Conservation (phyloP, 2,797 vertebrate species). For the Rhinatrema bivittatum region DNA sequence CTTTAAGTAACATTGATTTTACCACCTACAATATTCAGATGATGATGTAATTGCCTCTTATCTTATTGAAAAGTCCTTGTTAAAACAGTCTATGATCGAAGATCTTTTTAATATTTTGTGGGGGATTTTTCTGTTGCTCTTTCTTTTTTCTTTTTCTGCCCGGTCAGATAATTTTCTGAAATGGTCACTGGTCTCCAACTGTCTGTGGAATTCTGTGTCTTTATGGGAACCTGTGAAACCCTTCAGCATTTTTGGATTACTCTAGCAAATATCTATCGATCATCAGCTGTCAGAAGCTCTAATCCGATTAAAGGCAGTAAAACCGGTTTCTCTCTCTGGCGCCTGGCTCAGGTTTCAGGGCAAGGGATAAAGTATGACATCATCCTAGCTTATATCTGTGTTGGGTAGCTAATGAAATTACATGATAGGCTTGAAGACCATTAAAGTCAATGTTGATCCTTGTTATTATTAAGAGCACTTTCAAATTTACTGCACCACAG, state of each 20-base stretch:
- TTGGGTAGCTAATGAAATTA: constrained; percentile 68
- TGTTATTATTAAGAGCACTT: constrained; percentile 70
- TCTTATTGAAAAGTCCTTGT: constrained; percentile 40
- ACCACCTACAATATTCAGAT: constrained; percentile 33
- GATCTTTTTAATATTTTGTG: background rate
- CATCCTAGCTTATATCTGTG: constrained; percentile 60
- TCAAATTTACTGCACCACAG: constrained; percentile 61
- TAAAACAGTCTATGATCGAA: constrained; percentile 32
- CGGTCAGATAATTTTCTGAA: background rate
- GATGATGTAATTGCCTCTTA: constrained; percentile 56
- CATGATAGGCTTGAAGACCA: constrained; percentile 53
- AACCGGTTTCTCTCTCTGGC: constrained; percentile 63
- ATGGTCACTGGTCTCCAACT: background rate
- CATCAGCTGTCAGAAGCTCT: constrained; percentile 47
- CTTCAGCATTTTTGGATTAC: constrained; percentile 39
- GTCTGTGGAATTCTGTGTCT: background rate
- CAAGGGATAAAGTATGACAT: constrained; percentile 61
- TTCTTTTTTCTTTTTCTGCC: constrained; percentile 3
- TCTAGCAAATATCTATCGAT: constrained; percentile 45
- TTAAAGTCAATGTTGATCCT: constrained; percentile 71
- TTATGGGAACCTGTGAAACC: constrained; percentile 13
- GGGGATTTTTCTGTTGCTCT: constrained; percentile 9
- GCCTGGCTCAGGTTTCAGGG: constrained; percentile 64
- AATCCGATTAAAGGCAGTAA: constrained; percentile 63
- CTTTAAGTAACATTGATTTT: constrained; percentile 53